These are phyloP conservation scores for Neomorphus geoffroyi DNA, from an alignment of 2,797 vertebrate genomes.

Conservation along the genomic window DNA sequence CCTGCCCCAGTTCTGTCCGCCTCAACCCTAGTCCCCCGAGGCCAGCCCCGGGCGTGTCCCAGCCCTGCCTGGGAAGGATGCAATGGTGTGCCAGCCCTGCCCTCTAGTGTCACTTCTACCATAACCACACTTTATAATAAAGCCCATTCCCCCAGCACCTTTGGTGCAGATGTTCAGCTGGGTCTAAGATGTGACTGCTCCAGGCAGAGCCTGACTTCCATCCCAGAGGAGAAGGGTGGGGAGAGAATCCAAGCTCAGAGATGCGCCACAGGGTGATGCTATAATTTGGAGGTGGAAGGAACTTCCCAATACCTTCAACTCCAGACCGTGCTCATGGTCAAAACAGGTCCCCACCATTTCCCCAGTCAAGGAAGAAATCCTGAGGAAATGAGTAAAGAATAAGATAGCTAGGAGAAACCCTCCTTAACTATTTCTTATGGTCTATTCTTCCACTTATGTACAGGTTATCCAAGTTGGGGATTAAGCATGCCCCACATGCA, in stretches of 20 bases:
- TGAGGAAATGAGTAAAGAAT: not conserved
- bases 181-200: not conserved
- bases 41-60: not conserved
- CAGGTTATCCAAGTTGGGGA: not conserved
- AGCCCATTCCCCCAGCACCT: not conserved
- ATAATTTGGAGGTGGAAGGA: not conserved
- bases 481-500: not conserved
- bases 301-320: not conserved
- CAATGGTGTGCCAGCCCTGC: slow-evolving; percentile 59
- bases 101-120: slow-evolving; percentile 66
- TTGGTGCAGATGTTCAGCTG: not conserved
- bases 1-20: not conserved
- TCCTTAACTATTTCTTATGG: not conserved
- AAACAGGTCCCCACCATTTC: not conserved
- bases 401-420: not conserved
- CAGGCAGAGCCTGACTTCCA: not conserved
- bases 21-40: not conserved
- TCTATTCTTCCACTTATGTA: not conserved
- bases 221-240: fast-evolving
- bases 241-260: not conserved
- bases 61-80: not conserved
- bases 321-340: fast-evolving
- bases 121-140: not conserved
- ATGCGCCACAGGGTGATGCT: not conserved
- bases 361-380: not conserved